These are phyloP conservation scores for Tursiops truncatus DNA, from an alignment of 2,113 vertebrate species.

Conservation along the genomic window DNA sequence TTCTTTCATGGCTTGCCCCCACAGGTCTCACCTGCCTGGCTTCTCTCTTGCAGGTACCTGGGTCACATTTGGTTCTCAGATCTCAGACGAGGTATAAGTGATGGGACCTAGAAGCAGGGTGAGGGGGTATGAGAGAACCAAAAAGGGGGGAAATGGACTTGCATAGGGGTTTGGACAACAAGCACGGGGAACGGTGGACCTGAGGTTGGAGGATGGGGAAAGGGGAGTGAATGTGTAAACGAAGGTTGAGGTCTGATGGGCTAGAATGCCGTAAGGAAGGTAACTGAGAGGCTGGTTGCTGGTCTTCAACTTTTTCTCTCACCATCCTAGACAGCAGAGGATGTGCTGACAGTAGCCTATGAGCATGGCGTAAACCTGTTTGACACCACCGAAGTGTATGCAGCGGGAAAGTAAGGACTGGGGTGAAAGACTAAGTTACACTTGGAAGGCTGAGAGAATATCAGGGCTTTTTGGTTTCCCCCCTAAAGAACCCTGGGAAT, in stretches of 20 bases:
- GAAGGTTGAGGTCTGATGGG: background rate
- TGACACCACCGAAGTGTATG: conserved; percentile 82
- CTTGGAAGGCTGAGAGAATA: conserved; percentile 39
- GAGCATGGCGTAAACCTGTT: conserved; percentile 85
- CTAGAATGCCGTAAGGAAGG: background rate
- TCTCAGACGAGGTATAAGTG: conserved; percentile 92
- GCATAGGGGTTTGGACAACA: background rate
- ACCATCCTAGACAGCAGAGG: conserved; percentile 80
- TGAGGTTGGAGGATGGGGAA: background rate
- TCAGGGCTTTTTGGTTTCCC: conserved; percentile 18
- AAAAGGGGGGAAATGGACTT: background rate
- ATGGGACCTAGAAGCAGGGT: conserved; percentile 3
- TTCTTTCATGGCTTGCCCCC: conserved; percentile 55
- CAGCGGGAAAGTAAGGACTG: conserved; percentile 77
- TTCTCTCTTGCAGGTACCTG: conserved; percentile 88
- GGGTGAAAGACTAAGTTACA: conserved; percentile 18
- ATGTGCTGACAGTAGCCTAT: conserved; percentile 83
- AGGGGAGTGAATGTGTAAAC: background rate
- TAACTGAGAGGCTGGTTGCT: background rate
- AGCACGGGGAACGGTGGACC: background rate
- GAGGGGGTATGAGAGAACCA: background rate
- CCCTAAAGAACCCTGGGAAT: conserved; percentile 34
- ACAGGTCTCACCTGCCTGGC: background rate
- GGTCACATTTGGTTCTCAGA: conserved; percentile 96
- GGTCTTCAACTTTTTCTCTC: conserved; percentile 43